Evolutionary conservation across 2,797 vertebrate genomes (phyloP).

Genomic region (Allobates femoralis): DNA sequence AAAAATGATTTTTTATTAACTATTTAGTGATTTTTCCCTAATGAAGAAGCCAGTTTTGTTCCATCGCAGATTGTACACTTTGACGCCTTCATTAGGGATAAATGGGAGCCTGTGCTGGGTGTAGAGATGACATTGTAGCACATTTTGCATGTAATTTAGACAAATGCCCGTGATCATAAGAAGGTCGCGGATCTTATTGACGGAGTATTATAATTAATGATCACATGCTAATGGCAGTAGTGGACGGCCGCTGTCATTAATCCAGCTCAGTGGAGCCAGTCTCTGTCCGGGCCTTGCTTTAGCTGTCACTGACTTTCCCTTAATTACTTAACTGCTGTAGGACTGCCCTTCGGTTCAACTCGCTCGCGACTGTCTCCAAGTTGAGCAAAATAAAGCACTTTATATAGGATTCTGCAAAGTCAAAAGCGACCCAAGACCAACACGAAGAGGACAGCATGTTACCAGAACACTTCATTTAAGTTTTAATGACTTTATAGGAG

Average conservation of each 20-base stretch:
- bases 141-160: constrained; percentile 33
- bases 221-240: constrained; percentile 87
- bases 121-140: neutral
- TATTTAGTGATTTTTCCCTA: neutral
- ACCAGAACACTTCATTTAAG: constrained; percentile 10
- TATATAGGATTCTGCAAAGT: constrained; percentile 62
- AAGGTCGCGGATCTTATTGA: constrained; percentile 80
- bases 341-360: constrained; percentile 68
- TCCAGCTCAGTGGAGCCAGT: constrained; percentile 90
- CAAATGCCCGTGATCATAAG: constrained; percentile 67
- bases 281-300: constrained; percentile 87
- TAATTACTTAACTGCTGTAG: constrained; percentile 88
- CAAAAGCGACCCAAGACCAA: constrained; percentile 66
- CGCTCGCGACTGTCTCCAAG: constrained; percentile 71
- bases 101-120: neutral
- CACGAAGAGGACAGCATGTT: constrained; percentile 9
- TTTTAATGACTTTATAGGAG: constrained; percentile 26
- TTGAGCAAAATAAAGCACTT: constrained; percentile 75
- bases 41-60: neutral
- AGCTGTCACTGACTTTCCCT: constrained; percentile 88
- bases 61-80: neutral
- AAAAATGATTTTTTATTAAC: neutral
- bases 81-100: constrained; percentile 5
- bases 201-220: constrained; percentile 94
- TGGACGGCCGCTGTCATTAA: constrained; percentile 90